Evolutionary conservation across 2,888 invertebrate species (phyloP).

Genomic region (Ethmia dodecea): DNA sequence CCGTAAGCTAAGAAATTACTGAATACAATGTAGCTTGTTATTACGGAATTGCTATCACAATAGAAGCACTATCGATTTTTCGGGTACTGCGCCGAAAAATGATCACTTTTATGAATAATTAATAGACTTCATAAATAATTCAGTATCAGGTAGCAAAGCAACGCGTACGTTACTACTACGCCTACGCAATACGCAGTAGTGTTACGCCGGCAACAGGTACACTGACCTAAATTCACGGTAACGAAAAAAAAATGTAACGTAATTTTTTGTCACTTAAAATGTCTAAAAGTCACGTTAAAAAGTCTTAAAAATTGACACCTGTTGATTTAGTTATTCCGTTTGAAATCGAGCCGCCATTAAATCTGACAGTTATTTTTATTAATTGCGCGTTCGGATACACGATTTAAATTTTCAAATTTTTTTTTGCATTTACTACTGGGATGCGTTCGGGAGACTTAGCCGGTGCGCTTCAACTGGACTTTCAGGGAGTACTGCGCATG

Average conservation of each 20-base stretch:
- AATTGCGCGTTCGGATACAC: background rate
- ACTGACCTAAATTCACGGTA: conserved; percentile 30
- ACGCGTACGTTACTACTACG: background rate
- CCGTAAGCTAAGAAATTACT: too few species aligned
- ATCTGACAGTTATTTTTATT: background rate
- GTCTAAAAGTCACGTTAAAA: conserved; percentile 2
- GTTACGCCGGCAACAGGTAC: conserved; percentile 39
- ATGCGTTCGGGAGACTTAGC: conserved; percentile 36
- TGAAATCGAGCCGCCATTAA: conserved; percentile 9
- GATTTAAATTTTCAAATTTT: background rate
- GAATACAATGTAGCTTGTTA: too few species aligned
- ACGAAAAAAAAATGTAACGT: too few species aligned
- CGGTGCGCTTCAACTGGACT: conserved; percentile 44
- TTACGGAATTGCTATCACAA: too few species aligned
- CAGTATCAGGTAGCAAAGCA: too few species aligned
- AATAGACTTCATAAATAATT: too few species aligned
- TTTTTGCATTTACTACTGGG: conserved; percentile 10
- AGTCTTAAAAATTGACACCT: conserved; percentile 21
- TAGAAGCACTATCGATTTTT: too few species aligned
- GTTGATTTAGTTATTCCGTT: conserved; percentile 18
- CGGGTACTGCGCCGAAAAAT: too few species aligned
- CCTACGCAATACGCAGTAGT: conserved; percentile 22
- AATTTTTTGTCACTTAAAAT: too few species aligned
- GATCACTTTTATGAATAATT: too few species aligned
- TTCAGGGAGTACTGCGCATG: conserved; percentile 46